Percentiles rank a stretch among this genome's conserved stretches.
These are phyloP conservation scores for Actinia tenebrosa DNA, from an alignment of 64 coral and sea anemone species.

Conservation along the genomic window DNA sequence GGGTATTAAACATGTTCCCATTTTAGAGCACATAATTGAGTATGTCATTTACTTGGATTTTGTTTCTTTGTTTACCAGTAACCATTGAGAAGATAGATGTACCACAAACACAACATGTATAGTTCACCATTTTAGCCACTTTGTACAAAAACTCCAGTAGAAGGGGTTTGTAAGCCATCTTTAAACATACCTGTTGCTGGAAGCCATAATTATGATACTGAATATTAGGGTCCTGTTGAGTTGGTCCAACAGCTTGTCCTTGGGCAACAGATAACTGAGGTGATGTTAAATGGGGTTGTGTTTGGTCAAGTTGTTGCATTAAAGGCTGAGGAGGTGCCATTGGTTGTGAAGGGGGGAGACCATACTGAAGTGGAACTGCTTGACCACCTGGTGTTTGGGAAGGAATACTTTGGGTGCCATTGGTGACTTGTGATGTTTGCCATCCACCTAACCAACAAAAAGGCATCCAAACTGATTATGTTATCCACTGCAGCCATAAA, in stretches of 20 bases:
- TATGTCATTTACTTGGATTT: too few species aligned
- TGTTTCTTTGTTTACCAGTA: too few species aligned
- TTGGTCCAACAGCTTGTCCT: neutral
- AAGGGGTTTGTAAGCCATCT: neutral
- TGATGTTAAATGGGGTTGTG: neutral
- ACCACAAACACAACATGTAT: too few species aligned
- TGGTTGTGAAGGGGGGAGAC: neutral
- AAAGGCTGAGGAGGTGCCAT: neutral
- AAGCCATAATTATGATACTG: conserved; percentile 1
- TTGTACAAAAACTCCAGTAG: neutral
- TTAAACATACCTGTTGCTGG: neutral
- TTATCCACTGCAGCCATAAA: too few species aligned
- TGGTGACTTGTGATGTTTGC: neutral
- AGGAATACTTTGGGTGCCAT: neutral
- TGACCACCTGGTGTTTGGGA: neutral
- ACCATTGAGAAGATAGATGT: too few species aligned
- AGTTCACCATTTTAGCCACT: too few species aligned
- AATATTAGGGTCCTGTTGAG: neutral
- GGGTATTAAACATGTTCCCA: too few species aligned
- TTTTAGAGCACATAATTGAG: too few species aligned
- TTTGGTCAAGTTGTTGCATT: neutral
- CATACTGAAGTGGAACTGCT: neutral
- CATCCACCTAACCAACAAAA: neutral
- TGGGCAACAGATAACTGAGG: neutral
- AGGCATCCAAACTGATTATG: too few species aligned